Conservation (phyloP, 2,113 vertebrate species). For the Sinosuthora webbiana region DNA sequence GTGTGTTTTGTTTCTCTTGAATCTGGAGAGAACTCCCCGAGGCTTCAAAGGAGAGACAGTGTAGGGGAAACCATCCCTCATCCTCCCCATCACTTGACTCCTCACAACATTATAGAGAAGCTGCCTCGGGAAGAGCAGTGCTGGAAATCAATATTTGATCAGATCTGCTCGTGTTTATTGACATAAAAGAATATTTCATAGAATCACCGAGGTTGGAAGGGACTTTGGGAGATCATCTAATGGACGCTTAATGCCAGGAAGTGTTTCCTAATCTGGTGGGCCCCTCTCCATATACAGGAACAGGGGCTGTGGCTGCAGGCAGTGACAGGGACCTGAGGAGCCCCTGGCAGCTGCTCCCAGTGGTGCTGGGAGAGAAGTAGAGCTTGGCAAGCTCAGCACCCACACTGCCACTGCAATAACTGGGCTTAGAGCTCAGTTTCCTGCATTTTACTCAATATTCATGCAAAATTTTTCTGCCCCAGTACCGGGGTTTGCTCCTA, state of each 20-base stretch:
- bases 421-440: not conserved
- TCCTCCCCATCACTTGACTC: not conserved
- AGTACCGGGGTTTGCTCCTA: not conserved
- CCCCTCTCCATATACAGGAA: not conserved
- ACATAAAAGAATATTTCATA: constrained; percentile 40
- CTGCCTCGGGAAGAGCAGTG: not conserved
- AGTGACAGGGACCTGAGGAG: not conserved
- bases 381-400: not conserved
- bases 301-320: constrained; percentile 1
- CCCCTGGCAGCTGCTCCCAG: not conserved
- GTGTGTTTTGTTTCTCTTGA: not conserved
- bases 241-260: constrained; percentile 8
- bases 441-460: not conserved
- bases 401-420: not conserved
- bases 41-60: not conserved
- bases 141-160: constrained; percentile 62
- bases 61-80: constrained; percentile 1
- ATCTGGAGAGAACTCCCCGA: not conserved
- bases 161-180: constrained; percentile 54
- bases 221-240: constrained; percentile 35
- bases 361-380: no score
- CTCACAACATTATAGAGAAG: not conserved
- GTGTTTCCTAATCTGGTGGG: constrained; percentile 39
- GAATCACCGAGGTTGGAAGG: constrained; percentile 4
- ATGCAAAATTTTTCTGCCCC: not conserved